phyloP scores from a whole-genome alignment of 1,140 invertebrate genomes.

The Drosophila funebris region DNA sequence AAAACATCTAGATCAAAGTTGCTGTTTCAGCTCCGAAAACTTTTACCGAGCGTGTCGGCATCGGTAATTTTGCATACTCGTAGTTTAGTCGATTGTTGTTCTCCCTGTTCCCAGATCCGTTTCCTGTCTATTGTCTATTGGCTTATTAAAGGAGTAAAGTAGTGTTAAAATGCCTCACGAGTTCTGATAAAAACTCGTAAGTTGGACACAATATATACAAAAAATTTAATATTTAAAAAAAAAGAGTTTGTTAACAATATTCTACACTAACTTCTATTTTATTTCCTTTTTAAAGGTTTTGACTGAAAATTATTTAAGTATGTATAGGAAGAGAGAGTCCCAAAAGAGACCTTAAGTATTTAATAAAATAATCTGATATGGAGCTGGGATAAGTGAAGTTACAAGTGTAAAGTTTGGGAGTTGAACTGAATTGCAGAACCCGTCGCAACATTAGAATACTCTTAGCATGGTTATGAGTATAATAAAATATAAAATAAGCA shows the following conservation, averaged over 20 bases:
- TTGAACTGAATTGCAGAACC: too few species aligned
- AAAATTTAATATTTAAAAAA: not conserved
- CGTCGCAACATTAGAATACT: not conserved
- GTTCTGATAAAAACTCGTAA: not conserved
- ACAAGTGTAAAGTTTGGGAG: not conserved
- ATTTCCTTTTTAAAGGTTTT: not conserved
- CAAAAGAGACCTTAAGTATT: too few species aligned
- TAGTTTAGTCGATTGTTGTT: slow-evolving; percentile 16
- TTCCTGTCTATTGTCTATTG: slow-evolving; percentile 4
- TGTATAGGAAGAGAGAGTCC: not conserved
- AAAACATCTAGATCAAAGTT: slow-evolving; percentile 37
- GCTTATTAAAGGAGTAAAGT: slow-evolving; percentile 34
- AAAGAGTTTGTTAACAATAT: slow-evolving; percentile 6
- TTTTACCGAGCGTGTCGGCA: slow-evolving; percentile 48
- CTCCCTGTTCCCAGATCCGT: not conserved
- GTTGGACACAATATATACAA: not conserved
- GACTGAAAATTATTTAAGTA: not conserved
- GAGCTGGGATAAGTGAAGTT: too few species aligned
- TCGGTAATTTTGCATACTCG: slow-evolving; percentile 22
- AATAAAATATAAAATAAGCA: slow-evolving; percentile 9
- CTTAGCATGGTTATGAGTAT: not conserved
- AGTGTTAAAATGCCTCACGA: not conserved
- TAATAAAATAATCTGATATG: too few species aligned
- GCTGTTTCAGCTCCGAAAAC: slow-evolving; percentile 40
- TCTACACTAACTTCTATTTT: not conserved